Evolutionary conservation across 92 coral and sea anemone genomes (phyloP).

Genomic region (Nematostella vectensis): DNA sequence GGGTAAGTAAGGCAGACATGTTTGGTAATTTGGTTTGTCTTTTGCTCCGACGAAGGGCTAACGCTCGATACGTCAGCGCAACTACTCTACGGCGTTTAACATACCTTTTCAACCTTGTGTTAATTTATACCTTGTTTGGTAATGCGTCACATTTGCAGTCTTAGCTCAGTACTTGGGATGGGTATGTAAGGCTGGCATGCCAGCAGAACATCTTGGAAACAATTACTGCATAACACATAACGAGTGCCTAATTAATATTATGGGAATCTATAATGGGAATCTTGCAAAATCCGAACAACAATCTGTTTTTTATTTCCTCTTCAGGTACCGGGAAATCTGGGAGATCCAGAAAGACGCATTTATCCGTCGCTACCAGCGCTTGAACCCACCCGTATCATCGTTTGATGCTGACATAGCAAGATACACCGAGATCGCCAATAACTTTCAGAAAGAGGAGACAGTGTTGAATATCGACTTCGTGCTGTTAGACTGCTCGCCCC

Average conservation of each 20-base stretch:
- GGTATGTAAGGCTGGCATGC: too few relatives aligned
- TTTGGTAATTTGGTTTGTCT: neutral
- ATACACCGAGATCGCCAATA: conserved; percentile 95
- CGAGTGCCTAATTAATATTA: too few relatives aligned
- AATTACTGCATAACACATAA: too few relatives aligned
- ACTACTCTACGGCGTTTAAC: neutral
- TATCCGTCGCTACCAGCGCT: conserved; percentile 92
- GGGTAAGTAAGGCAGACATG: too few relatives aligned
- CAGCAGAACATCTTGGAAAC: neutral
- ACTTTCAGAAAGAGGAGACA: conserved; percentile 97
- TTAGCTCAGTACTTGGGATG: conserved; percentile 97
- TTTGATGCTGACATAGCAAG: conserved; percentile 98
- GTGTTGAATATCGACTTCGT: conserved; percentile 95
- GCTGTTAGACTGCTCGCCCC: conserved; percentile 89
- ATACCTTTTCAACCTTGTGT: too few relatives aligned
- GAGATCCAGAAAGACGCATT: conserved; percentile 99
- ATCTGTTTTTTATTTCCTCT: neutral
- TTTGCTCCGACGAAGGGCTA: too few relatives aligned
- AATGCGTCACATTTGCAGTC: conserved; percentile 94
- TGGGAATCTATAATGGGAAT: too few relatives aligned
- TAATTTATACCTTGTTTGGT: conserved; percentile 78
- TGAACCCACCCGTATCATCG: conserved; percentile 96
- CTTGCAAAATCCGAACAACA: too few relatives aligned
- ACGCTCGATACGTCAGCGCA: too few relatives aligned
- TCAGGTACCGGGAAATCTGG: conserved; percentile 97